Conservation (phyloP, 2,888 invertebrate genomes). For the Galeopsomyia nigrocyanea region DNA sequence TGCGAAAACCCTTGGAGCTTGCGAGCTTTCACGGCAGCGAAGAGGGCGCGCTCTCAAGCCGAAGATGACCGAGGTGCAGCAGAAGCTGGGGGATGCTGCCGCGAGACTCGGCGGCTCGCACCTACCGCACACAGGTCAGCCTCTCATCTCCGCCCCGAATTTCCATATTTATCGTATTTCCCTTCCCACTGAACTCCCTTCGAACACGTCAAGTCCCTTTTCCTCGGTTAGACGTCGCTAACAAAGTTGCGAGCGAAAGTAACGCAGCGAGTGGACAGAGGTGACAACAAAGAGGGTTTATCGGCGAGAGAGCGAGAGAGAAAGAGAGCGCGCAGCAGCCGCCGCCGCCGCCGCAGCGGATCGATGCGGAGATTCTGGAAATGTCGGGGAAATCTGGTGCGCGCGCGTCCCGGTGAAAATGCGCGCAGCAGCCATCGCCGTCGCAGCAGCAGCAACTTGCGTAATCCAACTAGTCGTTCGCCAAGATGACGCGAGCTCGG, state of each 20-base stretch:
- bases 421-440: not conserved
- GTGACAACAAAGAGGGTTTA: not conserved
- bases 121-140: slow-evolving; percentile 60
- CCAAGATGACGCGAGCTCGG: too few relatives aligned
- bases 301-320: not conserved
- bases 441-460: slow-evolving; percentile 30
- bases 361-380: slow-evolving; percentile 45
- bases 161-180: too few relatives aligned
- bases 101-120: slow-evolving; percentile 53
- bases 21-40: too few relatives aligned
- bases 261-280: not conserved
- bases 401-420: slow-evolving; percentile 18
- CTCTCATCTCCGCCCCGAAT: too few relatives aligned
- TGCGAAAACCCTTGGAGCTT: too few relatives aligned
- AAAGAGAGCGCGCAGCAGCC: slow-evolving; percentile 11
- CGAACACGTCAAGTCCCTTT: too few relatives aligned
- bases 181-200: too few relatives aligned
- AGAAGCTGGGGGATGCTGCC: slow-evolving; percentile 56
- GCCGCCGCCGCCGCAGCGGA: slow-evolving; percentile 18
- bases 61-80: slow-evolving; percentile 63
- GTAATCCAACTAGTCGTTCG: slow-evolving; percentile 34
- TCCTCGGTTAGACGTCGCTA: too few relatives aligned
- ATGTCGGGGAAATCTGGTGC: slow-evolving; percentile 24
- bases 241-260: too few relatives aligned
- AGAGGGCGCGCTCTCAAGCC: slow-evolving; percentile 13